Percentiles rank a stretch among this genome's conserved stretches.
phyloP scores from a whole-genome alignment of 2,888 invertebrate species.

The Pseudococcus jackbeardsleyi region DNA sequence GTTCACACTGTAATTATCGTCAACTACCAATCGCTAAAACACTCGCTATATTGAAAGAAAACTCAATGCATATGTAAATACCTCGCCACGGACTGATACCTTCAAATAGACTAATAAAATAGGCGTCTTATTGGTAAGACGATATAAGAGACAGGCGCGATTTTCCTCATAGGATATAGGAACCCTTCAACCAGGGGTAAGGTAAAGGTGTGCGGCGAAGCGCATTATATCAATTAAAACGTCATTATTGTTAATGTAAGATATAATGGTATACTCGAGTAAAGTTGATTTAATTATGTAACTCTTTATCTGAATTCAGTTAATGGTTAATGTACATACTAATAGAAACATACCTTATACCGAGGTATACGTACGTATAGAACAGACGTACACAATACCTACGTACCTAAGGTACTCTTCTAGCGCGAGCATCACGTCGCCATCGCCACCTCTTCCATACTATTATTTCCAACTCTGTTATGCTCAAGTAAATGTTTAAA shows the following conservation, averaged over 20 bases:
- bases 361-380: not conserved
- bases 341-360: slow-evolving; percentile 32
- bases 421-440: not conserved
- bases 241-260: slow-evolving; percentile 50
- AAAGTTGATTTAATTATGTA: slow-evolving; percentile 54
- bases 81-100: not conserved
- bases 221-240: slow-evolving; percentile 50
- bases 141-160: too few relatives aligned
- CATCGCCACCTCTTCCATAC: not conserved
- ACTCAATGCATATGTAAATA: not conserved
- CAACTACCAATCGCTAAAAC: not conserved
- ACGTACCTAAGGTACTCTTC: too few relatives aligned
- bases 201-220: not conserved
- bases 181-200: not conserved
- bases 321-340: slow-evolving; percentile 49
- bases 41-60: not conserved
- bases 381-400: too few relatives aligned
- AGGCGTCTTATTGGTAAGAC: not conserved
- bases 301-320: slow-evolving; percentile 57
- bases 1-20: too few relatives aligned
- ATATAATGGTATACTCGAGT: slow-evolving; percentile 42
- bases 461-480: slow-evolving; percentile 38
- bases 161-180: too few relatives aligned
- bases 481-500: slow-evolving; percentile 50
- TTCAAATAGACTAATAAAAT: not conserved